Evolutionary conservation across 2,888 invertebrate species (phyloP), one percentile per base, ranked within the genome.

Genomic region (Panopea generosa): DNA sequence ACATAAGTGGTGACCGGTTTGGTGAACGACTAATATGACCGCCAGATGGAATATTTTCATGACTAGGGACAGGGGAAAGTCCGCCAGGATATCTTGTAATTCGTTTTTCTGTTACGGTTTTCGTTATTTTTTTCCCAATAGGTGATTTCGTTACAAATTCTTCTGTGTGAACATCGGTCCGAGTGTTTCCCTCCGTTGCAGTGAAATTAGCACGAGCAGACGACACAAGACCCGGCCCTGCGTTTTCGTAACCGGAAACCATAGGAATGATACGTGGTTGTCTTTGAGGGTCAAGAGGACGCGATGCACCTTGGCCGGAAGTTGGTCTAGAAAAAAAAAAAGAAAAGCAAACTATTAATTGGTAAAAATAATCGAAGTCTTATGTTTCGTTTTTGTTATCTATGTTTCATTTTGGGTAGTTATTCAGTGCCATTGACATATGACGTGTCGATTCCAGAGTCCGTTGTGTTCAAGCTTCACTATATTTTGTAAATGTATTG

Each of bases 41-140:
- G 11, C 60, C 59, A 0, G 72, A 56, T 3, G 53, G 18, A 16
- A 75, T 29, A 50, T 62, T 75, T 9, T 61, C 56, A n/a, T 70
- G 62, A 55, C 84, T 83, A 59, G 71, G 69, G 26, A 79, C 80
- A 65, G 73, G 68, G 26, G 79, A 78, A 29, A 70, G 24, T 20
- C 74, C 78, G 38, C 29, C 56, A 2, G 56, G 56, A 22, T 33
- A 62, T 0, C 59, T 60, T 4, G 81, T 69, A 16, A 68, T 38
- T 40, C 62, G 63, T 38, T 77, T 57, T 61, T 78, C 76, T n/a
- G 75, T 80, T 27, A 73, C 69, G 9, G 77, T 77, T 62, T 77
- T 79, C 47, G 76, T 79, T n/a, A 77, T 38, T 59, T 75, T 22
- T 66, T 62, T 67, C 40, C 71, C 71, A 22, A 60, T 73, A 18